Evolutionary conservation across 1,140 invertebrate species (phyloP), one percentile per base, ranked within the genome.

Genomic region (Pseudomyrmex flavicornis): DNA sequence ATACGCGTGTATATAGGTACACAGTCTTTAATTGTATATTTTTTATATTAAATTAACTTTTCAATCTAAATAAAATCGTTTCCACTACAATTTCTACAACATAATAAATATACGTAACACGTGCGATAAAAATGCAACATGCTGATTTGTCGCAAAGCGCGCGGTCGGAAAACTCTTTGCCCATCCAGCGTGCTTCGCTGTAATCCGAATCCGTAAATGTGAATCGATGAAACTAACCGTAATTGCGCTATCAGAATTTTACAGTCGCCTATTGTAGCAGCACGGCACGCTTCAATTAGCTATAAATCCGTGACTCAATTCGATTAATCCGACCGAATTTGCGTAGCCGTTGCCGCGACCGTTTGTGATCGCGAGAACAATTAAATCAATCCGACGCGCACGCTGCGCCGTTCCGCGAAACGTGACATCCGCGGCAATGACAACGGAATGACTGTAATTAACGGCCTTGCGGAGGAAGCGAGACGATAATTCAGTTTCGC

Each of bases 271-370:
- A 80, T 70, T 80, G 66, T 59, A 80, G 44, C 65, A 59, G 48
- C 65, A 44, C 8, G 56, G 66, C 76, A 80, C 66, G 76, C 76
- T 50, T 54, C 76, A 80, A 80, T 80, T 72, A 72, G 66, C 76
- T 59, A 80, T 80, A 80, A 80, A 72, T 80, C 76, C 66, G 63
- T 59, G 54, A 70, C 44, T 80, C 66, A 61, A 80, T 80, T 80
- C 66, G 76, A 80, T 80, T 80, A 80, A 80, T 80, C 58, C 76
- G 54, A 61, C 54, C 66, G 76, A 72, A 80, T 80, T 80, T 80
- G 76, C 76, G 65, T 79, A 59, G 76, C 54, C 35, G 52, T 79
- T 48, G 20, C 20, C 44, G 54, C 54, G 54, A n/a, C 56, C 54
- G 76, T 72, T 69, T 58, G 66, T 52, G 56, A 80, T 80, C 54